A percentile compares a stretch with the other conserved stretches of the same genome.
Evolutionary conservation across 2,797 vertebrate species (phyloP).

Genomic region (Xenops minutus): DNA sequence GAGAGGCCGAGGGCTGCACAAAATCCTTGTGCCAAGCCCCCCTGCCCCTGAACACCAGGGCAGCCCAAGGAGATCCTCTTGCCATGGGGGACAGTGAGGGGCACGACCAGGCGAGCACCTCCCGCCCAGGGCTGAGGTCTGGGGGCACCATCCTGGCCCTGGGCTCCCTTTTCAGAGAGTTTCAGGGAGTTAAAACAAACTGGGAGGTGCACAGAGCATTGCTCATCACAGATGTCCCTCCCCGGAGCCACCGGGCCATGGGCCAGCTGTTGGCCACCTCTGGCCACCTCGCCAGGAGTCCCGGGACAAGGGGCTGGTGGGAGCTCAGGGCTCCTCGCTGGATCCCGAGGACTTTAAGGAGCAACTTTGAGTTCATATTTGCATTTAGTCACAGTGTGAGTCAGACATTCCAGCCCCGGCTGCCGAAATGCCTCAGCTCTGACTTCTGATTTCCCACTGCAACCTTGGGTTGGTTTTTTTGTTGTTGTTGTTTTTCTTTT

Average conservation of each 20-base stretch:
- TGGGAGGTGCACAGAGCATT: rapidly evolving
- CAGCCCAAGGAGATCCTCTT: background rate
- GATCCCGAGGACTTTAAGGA: background rate
- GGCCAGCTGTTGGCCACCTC: rapidly evolving
- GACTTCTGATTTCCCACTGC: conserved; percentile 69
- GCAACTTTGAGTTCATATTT: conserved; percentile 47
- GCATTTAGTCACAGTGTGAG: conserved; percentile 71
- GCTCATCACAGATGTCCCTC: rapidly evolving
- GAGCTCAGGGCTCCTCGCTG: background rate
- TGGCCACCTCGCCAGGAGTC: rapidly evolving
- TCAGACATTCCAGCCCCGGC: conserved; percentile 69
- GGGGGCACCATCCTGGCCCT: background rate
- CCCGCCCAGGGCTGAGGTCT: rapidly evolving
- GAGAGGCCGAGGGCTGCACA: rapidly evolving
- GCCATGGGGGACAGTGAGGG: rapidly evolving
- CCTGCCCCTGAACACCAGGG: background rate
- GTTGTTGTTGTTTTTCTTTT: background rate
- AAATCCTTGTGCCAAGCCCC: background rate
- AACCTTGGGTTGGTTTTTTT: background rate
- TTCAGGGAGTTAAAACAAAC: background rate
- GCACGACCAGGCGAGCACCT: rapidly evolving
- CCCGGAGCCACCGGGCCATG: rapidly evolving
- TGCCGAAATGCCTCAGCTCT: conserved; percentile 67
- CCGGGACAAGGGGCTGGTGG: rapidly evolving
- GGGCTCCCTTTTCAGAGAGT: background rate